Base-by-base conservation (phyloP, 2,797 vertebrate genomes). In the Halcyon leucocephala region DNA sequence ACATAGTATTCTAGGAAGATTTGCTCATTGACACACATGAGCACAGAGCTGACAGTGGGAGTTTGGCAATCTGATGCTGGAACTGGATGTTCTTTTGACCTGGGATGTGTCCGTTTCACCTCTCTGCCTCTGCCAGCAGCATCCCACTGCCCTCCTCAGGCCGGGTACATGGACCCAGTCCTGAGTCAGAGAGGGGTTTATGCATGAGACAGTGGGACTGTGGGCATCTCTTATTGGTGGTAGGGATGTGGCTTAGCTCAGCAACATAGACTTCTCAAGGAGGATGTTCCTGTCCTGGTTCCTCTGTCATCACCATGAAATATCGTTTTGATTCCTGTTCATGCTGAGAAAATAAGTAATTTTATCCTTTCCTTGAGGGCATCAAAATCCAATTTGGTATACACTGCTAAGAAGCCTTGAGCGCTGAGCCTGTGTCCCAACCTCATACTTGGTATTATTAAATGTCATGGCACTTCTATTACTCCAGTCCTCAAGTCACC, bases 301-400 rank as follows among this genome's bases (percentile, higher is more conserved):
- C 54, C n/a, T 91, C 65, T 83, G 82, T 88, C 82, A 88, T 86
- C 82, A 69, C 69, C 49, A 62, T 86, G 66, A 95, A 96, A 91
- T 91, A 88, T 2, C 86, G 61, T 88, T 96, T 71, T 83, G 85
- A 91, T 90, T 58, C 76, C 69, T 61, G 61, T 67, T 95, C 72
- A 37, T 94, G 85, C 84, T 91, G 96, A 95, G 82, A 90, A 95
- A 96, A 90, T 93, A 95, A 95, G 94, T 96, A 95, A 95, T 96
- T 95, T 95, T 97, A 83, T 97, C 87, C 58, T 91, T 52, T 95
- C 91, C 94, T 95, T 74, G 85, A 95, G 93, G 95, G 90, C 80
- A 95, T 95, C 87, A 78, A 94, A 95, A 97, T 96, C 96, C 94
- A 95, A 95, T 97, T 95, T 95, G 86, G 76, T 81, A 69, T 88